phyloP scores from a whole-genome alignment of 2,113 vertebrate genomes.

The Probosciger aterrimus region DNA sequence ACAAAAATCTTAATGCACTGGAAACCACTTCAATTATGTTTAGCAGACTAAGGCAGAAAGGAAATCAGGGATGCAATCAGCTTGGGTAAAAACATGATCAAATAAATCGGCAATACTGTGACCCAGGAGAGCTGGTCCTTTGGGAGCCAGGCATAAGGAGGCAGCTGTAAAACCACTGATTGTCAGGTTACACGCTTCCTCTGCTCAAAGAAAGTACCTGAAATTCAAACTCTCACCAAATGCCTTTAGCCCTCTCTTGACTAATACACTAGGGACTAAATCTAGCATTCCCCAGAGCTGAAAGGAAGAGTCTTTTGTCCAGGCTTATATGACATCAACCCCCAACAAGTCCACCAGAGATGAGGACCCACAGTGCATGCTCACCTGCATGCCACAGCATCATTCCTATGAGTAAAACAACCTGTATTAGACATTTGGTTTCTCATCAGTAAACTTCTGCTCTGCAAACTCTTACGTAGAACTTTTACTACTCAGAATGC shows the following conservation, averaged over 20 bases:
- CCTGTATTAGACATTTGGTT: not conserved
- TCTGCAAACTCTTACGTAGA: not conserved
- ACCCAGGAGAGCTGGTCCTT: not conserved
- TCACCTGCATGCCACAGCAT: not conserved
- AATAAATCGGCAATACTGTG: not conserved
- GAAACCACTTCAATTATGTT: not conserved
- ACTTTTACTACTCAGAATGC: not conserved
- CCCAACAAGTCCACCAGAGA: fast-evolving
- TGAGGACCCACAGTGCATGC: not conserved
- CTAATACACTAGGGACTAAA: not conserved
- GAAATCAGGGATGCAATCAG: not conserved
- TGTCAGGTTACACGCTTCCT: fast-evolving
- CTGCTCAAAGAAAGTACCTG: fast-evolving
- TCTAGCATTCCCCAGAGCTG: not conserved
- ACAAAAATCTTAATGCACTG: not conserved
- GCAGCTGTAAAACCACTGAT: not conserved
- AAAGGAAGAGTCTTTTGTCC: not conserved
- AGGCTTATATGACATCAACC: not conserved
- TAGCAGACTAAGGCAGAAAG: not conserved
- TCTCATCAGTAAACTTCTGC: not conserved
- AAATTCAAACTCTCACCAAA: not conserved
- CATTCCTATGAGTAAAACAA: not conserved
- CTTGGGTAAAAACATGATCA: not conserved
- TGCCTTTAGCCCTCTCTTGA: not conserved
- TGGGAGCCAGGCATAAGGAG: not conserved